Evolutionary conservation across 2,888 invertebrate species (phyloP), one percentile per base, ranked within the genome.

Genomic region (Pilophorus perplexus): DNA sequence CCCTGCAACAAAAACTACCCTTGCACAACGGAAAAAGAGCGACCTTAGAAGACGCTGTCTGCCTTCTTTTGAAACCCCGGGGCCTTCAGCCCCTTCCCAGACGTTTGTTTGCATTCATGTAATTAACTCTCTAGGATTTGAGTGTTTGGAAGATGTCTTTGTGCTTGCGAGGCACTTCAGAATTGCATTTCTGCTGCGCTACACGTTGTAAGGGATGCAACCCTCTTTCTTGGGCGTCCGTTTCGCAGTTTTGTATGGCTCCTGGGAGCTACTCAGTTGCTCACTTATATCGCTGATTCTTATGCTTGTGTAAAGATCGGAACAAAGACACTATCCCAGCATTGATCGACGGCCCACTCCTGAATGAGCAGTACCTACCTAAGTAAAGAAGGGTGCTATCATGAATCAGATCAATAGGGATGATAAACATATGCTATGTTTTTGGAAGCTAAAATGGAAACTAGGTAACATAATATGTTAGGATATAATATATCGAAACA

Each of bases 81-180:
- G 10, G 10, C 14, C 42, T 42, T 55, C 33, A 16, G 55, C 23
- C 22, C 22, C 23, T 38, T 18, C 46, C 20, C 62, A 62, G 62
- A 46, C 44, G 23, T 28, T n/a, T 62, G 62, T 62, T 62, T 62
- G 62, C 62, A 46, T 46, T 27, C 33, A 48, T 48, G 62, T 62
- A 62, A 62, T 62, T 62, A 62, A 62, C 62, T 62, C 62, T 62
- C 33, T 48, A 48, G 48, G 62, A 62, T 62, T 62, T 27, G 62
- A 62, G 62, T 62, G 62, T 46, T 62, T 62, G 62, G 44, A 48
- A 44, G 62, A 62, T 62, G 46, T 46, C 48, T 62, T 62, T 62
- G 62, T 62, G 22, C 20, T 16, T 20, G 23, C 20, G 33, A 18
- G 8, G 50, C 10, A n/a, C n/a, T n/a, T n/a, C n/a, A n/a, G n/a